A percentile compares a stretch with the other conserved stretches of the same genome.
Evolutionary conservation across 2,888 invertebrate species (phyloP).

Genomic region (Pachymerium ferrugineum): DNA sequence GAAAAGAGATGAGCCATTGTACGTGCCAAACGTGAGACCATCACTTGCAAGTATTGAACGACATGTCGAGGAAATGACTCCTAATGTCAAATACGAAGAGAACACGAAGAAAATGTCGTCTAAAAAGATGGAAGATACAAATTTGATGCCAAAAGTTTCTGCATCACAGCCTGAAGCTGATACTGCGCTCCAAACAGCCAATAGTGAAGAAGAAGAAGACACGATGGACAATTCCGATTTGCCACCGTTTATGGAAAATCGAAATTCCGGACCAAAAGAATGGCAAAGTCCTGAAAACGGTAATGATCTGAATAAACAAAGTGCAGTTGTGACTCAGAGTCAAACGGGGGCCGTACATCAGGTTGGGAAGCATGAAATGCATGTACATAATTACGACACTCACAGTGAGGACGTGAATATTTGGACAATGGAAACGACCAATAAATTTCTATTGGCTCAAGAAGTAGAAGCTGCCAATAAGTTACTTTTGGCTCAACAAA

Average conservation of each 20-base stretch:
- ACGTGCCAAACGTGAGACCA: not conserved
- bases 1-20: not conserved
- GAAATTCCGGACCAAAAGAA: too few species aligned
- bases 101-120: too few species aligned
- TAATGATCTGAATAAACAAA: too few species aligned
- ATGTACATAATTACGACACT: not conserved
- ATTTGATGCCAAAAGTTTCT: not conserved
- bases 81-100: not conserved
- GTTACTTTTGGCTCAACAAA: too few species aligned
- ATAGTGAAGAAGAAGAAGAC: not conserved
- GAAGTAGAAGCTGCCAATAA: not conserved
- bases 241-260: too few species aligned
- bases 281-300: too few species aligned
- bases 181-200: not conserved
- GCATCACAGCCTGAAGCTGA: not conserved
- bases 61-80: not conserved
- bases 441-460: not conserved
- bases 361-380: too few species aligned
- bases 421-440: not conserved
- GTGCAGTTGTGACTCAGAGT: too few species aligned
- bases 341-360: too few species aligned
- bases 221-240: too few species aligned
- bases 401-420: not conserved
- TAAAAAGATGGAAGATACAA: not conserved
- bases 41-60: not conserved